These are phyloP conservation scores for Cephus rjabovi DNA, from an alignment of 2,888 invertebrate genomes.

Conservation along the genomic window DNA sequence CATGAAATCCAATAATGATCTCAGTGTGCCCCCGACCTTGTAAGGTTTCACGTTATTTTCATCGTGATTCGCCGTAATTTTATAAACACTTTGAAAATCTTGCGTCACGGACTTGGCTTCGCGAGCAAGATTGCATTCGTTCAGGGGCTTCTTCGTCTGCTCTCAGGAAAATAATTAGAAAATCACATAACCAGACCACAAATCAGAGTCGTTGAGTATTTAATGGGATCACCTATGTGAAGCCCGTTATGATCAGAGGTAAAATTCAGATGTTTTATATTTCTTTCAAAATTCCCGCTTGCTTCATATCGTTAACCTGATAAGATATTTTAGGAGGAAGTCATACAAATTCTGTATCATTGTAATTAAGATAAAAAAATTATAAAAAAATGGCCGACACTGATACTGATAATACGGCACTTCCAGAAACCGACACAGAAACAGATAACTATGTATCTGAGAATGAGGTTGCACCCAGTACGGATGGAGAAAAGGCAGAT, in stretches of 20 bases:
- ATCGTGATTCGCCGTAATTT: slow-evolving; percentile 60
- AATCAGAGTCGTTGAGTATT: not conserved
- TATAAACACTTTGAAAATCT: slow-evolving; percentile 67
- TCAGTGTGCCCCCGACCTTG: slow-evolving; percentile 33
- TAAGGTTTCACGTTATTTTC: slow-evolving; percentile 55
- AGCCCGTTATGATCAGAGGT: not conserved
- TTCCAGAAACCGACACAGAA: slow-evolving; percentile 16
- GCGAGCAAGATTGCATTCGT: slow-evolving; percentile 24
- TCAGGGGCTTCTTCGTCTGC: slow-evolving; percentile 54
- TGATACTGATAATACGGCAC: slow-evolving; percentile 24
- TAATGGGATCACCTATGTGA: not conserved
- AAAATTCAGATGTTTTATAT: not conserved
- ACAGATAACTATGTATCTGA: not conserved
- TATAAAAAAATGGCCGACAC: slow-evolving; percentile 19
- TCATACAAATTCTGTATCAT: not conserved
- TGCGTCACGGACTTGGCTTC: slow-evolving; percentile 38
- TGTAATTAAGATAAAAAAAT: not conserved
- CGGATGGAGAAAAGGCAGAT: not conserved
- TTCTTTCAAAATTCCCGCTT: not conserved
- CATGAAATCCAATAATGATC: slow-evolving; percentile 53
- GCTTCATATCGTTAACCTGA: not conserved
- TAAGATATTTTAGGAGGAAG: not conserved
- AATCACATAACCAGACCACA: slow-evolving; percentile 38
- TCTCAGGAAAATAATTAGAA: slow-evolving; percentile 61
- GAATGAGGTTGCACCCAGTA: not conserved